Base-by-base conservation (phyloP, 2,888 invertebrate species). In the Bugulina stolonifera region DNA sequence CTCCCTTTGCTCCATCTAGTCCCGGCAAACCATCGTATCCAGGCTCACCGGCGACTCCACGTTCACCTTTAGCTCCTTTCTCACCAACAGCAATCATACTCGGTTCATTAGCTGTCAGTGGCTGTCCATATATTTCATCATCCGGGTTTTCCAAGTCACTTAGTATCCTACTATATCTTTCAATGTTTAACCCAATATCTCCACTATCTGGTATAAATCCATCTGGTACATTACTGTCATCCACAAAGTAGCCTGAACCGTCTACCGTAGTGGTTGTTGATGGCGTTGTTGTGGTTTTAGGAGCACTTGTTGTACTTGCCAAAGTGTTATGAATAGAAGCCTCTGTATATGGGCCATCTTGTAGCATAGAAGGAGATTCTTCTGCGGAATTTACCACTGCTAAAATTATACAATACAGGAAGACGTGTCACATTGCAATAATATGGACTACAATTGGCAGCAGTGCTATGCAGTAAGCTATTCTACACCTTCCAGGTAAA, bases 1-100 rank as follows among this genome's bases (percentile, higher is more conserved):
- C 32, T 64, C 64, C 64, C 32, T 25, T 34, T 25, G 64, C 64
- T 32, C 64, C 64, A 32, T 64, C 64, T 64, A 64, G 5, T 27
- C 64, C 64, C 2, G 22, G 22, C 5, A 2, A 27, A 14, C 64
- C 64, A 18, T 25, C 3, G 64, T 25, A 27, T 14, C 64, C 64
- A 64, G 64, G 32, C 27, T 14, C 14, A 29, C 64, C 64, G 5
- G 64, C 5, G 10, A 29, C 3, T 29, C 64, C 64, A 14, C 10
- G 22, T 27, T 27, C 64, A 10, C 64, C 64, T n/a, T 64, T 64
- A 29, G 22, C 27, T 64, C 64, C 64, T n/a, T 64, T 64, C 27
- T 64, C 25, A 3, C 64, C 64, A 5, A 64, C 27, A 32, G 27
- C 64, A 3, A 43, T 43, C 43, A 43, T 43, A 43, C 43, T 43